Conservation (phyloP, 2,888 invertebrate species). For the Neocrepidodera transversa region DNA sequence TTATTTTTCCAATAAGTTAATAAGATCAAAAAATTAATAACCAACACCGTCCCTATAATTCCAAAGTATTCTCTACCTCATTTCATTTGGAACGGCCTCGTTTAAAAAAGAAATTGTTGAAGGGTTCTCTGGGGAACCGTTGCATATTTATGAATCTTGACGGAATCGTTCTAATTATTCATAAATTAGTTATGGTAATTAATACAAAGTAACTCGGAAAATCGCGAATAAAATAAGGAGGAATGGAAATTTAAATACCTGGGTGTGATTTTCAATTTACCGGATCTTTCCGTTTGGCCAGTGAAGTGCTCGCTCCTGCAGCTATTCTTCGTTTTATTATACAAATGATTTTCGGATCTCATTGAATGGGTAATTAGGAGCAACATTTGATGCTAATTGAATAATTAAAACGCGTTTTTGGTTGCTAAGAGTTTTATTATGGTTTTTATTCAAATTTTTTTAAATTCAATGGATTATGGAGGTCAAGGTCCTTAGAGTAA, state of each 20-base stretch:
- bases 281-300: background rate
- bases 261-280: constrained; percentile 40
- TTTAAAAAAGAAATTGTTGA: constrained; percentile 12
- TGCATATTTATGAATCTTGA: constrained; percentile 48
- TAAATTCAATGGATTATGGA: too few relatives aligned
- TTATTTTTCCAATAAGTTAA: too few relatives aligned
- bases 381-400: background rate
- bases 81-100: constrained; percentile 1
- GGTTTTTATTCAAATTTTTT: too few relatives aligned
- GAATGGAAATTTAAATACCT: constrained; percentile 47
- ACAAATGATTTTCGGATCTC: background rate
- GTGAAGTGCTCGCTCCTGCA: constrained; percentile 13
- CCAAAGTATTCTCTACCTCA: too few relatives aligned
- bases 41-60: too few relatives aligned
- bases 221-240: constrained; percentile 40
- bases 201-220: constrained; percentile 44
- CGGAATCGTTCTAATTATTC: constrained; percentile 46
- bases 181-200: constrained; percentile 49
- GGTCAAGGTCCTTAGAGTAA: too few relatives aligned
- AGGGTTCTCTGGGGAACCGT: constrained; percentile 24
- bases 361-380: constrained; percentile 9
- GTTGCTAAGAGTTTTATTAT: background rate
- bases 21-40: too few relatives aligned
- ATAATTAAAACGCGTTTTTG: background rate
- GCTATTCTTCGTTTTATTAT: constrained; percentile 15